phyloP scores from a whole-genome alignment of 2,113 vertebrate species.

The Protobothrops flavoviridis region DNA sequence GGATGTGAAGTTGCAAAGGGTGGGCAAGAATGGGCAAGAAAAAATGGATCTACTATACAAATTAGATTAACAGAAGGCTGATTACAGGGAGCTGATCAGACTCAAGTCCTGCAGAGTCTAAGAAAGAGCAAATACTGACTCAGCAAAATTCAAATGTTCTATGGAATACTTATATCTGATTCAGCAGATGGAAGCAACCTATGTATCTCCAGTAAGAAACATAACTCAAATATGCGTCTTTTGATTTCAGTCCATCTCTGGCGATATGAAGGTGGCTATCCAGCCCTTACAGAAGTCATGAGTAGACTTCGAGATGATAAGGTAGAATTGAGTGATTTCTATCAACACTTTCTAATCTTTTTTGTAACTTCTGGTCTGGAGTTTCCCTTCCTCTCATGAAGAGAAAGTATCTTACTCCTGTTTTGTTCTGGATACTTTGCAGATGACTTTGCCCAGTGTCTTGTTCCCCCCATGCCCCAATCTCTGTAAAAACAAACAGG shows the following conservation, averaged over 20 bases:
- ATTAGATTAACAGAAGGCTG: neutral
- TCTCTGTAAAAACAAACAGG: neutral
- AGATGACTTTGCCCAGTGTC: neutral
- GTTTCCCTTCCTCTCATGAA: neutral
- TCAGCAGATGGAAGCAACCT: neutral
- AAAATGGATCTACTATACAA: neutral
- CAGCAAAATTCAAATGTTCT: neutral
- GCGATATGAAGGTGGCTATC: slow-evolving; percentile 96
- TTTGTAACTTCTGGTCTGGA: neutral
- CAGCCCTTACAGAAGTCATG: slow-evolving; percentile 98
- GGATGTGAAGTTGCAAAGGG: neutral
- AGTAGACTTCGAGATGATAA: slow-evolving; percentile 91
- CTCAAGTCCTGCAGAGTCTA: neutral
- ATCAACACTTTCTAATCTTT: neutral
- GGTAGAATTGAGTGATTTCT: slow-evolving; percentile 70
- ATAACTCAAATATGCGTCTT: slow-evolving; percentile 30
- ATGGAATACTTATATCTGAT: neutral
- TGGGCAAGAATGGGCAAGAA: neutral
- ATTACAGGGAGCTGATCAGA: neutral
- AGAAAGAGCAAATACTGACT: neutral
- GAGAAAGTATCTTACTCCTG: neutral
- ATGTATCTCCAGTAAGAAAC: neutral
- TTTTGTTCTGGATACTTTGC: neutral
- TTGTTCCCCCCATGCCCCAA: neutral
- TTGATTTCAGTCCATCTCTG: slow-evolving; percentile 93